Base-by-base conservation (phyloP, 2,888 invertebrate species). In the Nebria brevicollis region DNA sequence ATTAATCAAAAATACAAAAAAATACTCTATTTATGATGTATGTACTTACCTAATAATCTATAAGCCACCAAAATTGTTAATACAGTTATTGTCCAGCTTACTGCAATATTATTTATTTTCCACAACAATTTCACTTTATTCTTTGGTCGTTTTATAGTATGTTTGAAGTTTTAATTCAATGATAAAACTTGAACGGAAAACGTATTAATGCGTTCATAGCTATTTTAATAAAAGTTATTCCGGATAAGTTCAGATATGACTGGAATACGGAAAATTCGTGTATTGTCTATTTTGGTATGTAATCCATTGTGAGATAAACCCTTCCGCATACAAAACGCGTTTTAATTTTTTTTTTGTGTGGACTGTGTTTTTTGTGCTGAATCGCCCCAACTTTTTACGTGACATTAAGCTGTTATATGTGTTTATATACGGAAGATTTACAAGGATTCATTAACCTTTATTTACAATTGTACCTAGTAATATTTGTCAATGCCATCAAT, bases 231-330 rank as follows among this genome's bases (percentile, higher is more conserved):
- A 34, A 34, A 34, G 20, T 20, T 20, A 20, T 20, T 20, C 20
- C 43, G 43, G 43, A 10, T 43, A 43, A 8, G 13, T 54, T 54
- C 11, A 8, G 54, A 54, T 11, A 54, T 11, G 54, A 11, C 8
- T 8, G 54, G 54, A 11, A 11, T 54, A 13, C 54, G 54, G 54
- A 3, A 54, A 54, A 54, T 54, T 11, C 8, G 11, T 54, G 54
- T 54, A 15, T 70, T 11, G 70, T 11, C 26, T 26, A 70, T 20
- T 70, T 70, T 10, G 70, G 20, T 54, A 13, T 54, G 54, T 70
- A 70, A 70, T 70, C 70, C 15, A 70, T 70, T 70, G 70, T 26
- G 34, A 26, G 70, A 70, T 70, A 70, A 70, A 20, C 25, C 15
- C 11, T 70, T 70, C 34, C 34, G 70, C 70, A 70, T 20, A 70